A percentile compares a stretch with the other conserved stretches of the same genome.
phyloP scores from a whole-genome alignment of 2,888 invertebrate genomes.

The Melanostoma scalare region DNA sequence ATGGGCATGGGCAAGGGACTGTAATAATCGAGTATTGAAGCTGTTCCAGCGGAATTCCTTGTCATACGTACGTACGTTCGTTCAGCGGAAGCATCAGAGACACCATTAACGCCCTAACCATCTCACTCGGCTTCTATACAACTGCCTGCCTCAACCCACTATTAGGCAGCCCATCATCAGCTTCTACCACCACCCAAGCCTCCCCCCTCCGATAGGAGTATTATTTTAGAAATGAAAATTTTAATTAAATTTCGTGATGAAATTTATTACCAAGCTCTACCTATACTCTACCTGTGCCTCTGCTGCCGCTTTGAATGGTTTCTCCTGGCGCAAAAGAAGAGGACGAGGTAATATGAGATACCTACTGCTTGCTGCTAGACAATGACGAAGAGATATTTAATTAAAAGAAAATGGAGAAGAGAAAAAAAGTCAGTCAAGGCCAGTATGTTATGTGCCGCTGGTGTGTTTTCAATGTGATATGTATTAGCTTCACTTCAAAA shows the following conservation, averaged over 20 bases:
- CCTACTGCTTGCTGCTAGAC: slow-evolving; percentile 50
- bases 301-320: slow-evolving; percentile 55
- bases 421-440: slow-evolving; percentile 60
- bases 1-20: slow-evolving; percentile 65
- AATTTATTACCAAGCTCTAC: slow-evolving; percentile 67
- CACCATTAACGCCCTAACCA: slow-evolving; percentile 8
- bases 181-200: slow-evolving; percentile 1
- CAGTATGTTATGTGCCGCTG: slow-evolving; percentile 38
- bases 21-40: slow-evolving; percentile 70
- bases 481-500: slow-evolving; percentile 32
- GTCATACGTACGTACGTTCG: slow-evolving; percentile 35
- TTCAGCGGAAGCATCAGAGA: slow-evolving; percentile 14
- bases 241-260: slow-evolving; percentile 72
- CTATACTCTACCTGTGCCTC: slow-evolving; percentile 44
- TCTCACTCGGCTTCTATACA: no score
- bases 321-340: slow-evolving; percentile 14
- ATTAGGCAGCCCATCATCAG: not conserved
- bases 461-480: slow-evolving; percentile 29
- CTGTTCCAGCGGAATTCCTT: slow-evolving; percentile 62
- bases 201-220: slow-evolving; percentile 38
- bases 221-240: slow-evolving; percentile 72
- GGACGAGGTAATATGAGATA: slow-evolving; percentile 66
- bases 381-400: slow-evolving; percentile 65
- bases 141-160: not conserved
- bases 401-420: slow-evolving; percentile 60